Evolutionary conservation across 2,797 vertebrate genomes (phyloP).

Genomic region (Malurus splendens): DNA sequence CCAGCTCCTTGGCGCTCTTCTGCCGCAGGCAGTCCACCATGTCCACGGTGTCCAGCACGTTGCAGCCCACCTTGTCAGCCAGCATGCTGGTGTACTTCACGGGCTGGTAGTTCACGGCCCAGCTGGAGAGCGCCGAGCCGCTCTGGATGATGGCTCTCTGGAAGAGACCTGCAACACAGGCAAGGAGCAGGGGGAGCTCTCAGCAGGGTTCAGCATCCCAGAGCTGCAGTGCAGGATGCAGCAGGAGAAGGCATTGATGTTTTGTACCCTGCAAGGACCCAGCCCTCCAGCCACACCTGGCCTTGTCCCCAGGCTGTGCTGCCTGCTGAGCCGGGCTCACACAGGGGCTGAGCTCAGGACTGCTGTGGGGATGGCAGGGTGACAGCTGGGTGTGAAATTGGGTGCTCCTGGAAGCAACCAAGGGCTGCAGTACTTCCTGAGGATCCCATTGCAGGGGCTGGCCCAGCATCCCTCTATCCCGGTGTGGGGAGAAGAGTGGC

Average conservation of each 20-base stretch:
- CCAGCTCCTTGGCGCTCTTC: slow-evolving; percentile 93
- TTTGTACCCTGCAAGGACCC: neutral
- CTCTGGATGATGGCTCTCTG: slow-evolving; percentile 98
- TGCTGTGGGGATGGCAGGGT: neutral
- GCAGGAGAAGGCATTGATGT: neutral
- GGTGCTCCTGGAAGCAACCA: neutral
- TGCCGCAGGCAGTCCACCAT: slow-evolving; percentile 98
- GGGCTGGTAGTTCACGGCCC: slow-evolving; percentile 98
- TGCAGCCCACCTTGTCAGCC: slow-evolving; percentile 96
- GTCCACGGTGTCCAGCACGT: slow-evolving; percentile 92
- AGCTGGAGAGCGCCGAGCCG: slow-evolving; percentile 94
- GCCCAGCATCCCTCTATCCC: neutral
- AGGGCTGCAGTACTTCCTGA: neutral
- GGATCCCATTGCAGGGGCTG: neutral
- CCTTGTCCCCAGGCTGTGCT: neutral
- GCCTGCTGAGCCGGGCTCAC: neutral
- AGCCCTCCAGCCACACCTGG: neutral
- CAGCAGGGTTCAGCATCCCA: neutral
- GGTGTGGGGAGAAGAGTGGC: accelerated
- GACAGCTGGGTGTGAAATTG: neutral
- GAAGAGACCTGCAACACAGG: slow-evolving; percentile 86
- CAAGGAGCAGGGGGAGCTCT: neutral
- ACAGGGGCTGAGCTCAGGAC: neutral
- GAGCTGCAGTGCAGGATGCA: neutral
- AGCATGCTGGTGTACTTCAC: slow-evolving; percentile 95